These are phyloP conservation scores for Stenurella melanura DNA, from an alignment of 2,888 invertebrate genomes.

Conservation along the genomic window DNA sequence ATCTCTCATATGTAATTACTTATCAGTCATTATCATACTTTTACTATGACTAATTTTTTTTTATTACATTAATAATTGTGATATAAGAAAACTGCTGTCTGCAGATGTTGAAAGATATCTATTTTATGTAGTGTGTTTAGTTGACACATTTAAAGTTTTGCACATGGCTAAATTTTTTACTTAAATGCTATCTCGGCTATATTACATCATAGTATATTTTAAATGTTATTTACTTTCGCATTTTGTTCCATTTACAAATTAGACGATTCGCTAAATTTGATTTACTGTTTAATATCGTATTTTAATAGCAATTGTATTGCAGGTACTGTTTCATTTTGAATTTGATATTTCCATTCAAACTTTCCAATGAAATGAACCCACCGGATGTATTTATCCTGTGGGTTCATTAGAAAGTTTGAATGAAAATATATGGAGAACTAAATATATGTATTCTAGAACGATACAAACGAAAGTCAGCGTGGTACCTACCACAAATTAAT, in stretches of 20 bases:
- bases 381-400: no score
- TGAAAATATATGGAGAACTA: no score
- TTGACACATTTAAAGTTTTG: conserved; percentile 20
- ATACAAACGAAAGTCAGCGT: no score
- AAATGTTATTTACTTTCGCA: not conserved
- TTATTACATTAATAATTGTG: not conserved
- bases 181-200: not conserved
- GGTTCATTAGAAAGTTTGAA: no score
- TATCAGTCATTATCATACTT: not conserved
- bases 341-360: no score
- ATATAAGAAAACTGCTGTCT: not conserved
- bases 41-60: not conserved
- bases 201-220: conserved; percentile 2
- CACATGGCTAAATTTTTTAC: conserved; percentile 12
- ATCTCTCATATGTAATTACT: not conserved
- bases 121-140: not conserved
- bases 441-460: no score
- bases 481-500: no score
- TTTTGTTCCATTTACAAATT: not conserved
- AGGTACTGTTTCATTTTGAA: no score
- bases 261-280: not conserved
- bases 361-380: no score
- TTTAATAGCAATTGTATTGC: no score
- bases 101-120: conserved; percentile 16
- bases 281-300: not conserved